These are phyloP conservation scores for Eretmochelys imbricata DNA, from an alignment of 2,113 vertebrate species.

Conservation along the genomic window DNA sequence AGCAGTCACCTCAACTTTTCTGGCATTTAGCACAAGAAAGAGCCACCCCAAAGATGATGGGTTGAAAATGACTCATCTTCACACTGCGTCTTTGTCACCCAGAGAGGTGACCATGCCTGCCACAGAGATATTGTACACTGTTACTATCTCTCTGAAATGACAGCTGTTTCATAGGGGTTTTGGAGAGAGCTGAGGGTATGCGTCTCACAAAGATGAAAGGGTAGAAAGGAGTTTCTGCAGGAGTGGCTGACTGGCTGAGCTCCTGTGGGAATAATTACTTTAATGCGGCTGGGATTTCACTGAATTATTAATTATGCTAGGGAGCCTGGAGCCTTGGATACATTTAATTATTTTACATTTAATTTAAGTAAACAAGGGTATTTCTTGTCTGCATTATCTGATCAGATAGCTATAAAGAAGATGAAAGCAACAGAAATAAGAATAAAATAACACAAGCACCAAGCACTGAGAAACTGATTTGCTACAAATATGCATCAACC, in stretches of 20 bases:
- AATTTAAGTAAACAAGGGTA: constrained; percentile 65
- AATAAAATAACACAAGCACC: not conserved
- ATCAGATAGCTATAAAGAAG: constrained; percentile 57
- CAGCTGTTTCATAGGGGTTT: constrained; percentile 23
- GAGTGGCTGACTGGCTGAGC: constrained; percentile 33
- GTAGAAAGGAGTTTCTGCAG: constrained; percentile 45
- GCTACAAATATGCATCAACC: not conserved
- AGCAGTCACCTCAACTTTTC: not conserved
- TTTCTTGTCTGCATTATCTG: constrained; percentile 66
- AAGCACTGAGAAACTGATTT: not conserved
- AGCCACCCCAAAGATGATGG: not conserved
- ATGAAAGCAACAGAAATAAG: constrained; percentile 28
- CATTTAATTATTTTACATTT: constrained; percentile 53
- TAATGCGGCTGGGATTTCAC: constrained; percentile 66
- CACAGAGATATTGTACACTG: accelerated
- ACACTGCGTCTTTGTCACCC: not conserved
- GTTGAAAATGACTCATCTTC: constrained; percentile 31
- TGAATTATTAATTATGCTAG: constrained; percentile 52
- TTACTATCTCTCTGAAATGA: constrained; percentile 32
- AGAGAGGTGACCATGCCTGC: not conserved
- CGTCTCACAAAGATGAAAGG: constrained; percentile 66
- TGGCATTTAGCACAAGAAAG: not conserved
- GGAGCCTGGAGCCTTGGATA: constrained; percentile 35
- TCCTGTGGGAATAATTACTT: constrained; percentile 65
- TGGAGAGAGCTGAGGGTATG: constrained; percentile 36